Evolutionary conservation across 2,113 vertebrate species (phyloP).

Genomic region (Penelope pileata): DNA sequence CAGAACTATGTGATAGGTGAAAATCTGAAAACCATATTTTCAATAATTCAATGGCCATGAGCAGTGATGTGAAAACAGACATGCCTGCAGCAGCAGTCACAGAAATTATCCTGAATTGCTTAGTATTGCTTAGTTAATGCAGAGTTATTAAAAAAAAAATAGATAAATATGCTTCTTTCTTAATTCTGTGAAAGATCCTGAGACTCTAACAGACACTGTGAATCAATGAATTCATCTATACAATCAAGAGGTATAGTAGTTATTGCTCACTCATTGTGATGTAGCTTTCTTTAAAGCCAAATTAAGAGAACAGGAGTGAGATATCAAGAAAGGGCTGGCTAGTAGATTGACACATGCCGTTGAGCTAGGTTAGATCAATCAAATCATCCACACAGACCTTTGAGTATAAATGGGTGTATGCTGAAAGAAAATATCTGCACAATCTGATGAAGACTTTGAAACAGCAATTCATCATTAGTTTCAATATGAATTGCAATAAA

Average conservation of each 20-base stretch:
- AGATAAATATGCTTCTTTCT: neutral
- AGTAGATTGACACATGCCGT: conserved; percentile 45
- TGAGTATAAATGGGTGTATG: conserved; percentile 64
- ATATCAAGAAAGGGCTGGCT: conserved; percentile 23
- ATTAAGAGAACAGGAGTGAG: conserved; percentile 34
- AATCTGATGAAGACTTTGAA: conserved; percentile 73
- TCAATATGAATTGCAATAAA: conserved; percentile 68
- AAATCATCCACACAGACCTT: conserved; percentile 52
- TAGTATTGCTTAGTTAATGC: neutral
- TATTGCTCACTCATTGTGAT: conserved; percentile 45
- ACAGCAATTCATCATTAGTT: conserved; percentile 72
- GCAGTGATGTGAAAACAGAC: neutral
- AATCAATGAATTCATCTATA: neutral
- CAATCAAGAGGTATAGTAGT: neutral
- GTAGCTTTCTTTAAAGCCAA: conserved; percentile 48
- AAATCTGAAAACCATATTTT: neutral
- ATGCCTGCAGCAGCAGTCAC: neutral
- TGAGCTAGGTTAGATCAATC: conserved; percentile 46
- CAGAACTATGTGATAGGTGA: neutral
- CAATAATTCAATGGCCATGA: neutral
- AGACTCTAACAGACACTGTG: neutral
- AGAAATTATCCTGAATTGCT: neutral
- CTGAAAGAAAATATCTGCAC: conserved; percentile 70
- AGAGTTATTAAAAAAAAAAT: neutral
- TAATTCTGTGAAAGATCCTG: neutral